These are phyloP conservation scores for Lapara coniferarum DNA, from an alignment of 2,888 invertebrate genomes.

Conservation along the genomic window DNA sequence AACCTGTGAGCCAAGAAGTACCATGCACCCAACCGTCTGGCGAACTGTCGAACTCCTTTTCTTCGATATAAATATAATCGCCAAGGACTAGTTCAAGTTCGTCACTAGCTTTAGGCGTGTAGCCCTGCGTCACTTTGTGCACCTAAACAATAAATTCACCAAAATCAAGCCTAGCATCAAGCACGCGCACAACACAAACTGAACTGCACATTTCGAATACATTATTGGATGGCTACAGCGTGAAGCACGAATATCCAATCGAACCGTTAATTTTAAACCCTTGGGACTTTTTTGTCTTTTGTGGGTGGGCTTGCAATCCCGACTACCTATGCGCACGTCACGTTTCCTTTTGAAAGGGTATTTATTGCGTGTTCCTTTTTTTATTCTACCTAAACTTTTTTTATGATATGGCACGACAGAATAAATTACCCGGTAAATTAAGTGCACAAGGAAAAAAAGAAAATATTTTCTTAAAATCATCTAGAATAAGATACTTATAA, in stretches of 20 bases:
- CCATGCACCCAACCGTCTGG: constrained; percentile 95
- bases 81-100: constrained; percentile 93
- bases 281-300: neutral
- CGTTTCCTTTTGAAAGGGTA: too few relatives aligned
- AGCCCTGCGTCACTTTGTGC: constrained; percentile 90
- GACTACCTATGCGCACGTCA: neutral
- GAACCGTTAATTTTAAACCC: constrained; percentile 3
- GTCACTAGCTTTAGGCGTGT: constrained; percentile 89
- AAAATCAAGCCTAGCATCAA: neutral
- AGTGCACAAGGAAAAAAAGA: too few relatives aligned
- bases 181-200: neutral
- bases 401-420: too few relatives aligned
- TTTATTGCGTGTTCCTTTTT: too few relatives aligned
- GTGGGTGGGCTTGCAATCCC: neutral
- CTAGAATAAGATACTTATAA: too few relatives aligned
- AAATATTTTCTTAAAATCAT: too few relatives aligned
- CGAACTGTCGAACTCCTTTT: constrained; percentile 88
- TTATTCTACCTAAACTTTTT: too few relatives aligned
- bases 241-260: neutral
- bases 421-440: too few relatives aligned
- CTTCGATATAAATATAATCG: constrained; percentile 92
- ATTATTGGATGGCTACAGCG: neutral
- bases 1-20: constrained; percentile 91
- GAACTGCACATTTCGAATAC: neutral
- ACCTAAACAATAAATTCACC: constrained; percentile 71